Percentiles rank a stretch among this genome's conserved stretches.
Conservation (phyloP, 2,113 vertebrate genomes). For the Perognathus longimembris region DNA sequence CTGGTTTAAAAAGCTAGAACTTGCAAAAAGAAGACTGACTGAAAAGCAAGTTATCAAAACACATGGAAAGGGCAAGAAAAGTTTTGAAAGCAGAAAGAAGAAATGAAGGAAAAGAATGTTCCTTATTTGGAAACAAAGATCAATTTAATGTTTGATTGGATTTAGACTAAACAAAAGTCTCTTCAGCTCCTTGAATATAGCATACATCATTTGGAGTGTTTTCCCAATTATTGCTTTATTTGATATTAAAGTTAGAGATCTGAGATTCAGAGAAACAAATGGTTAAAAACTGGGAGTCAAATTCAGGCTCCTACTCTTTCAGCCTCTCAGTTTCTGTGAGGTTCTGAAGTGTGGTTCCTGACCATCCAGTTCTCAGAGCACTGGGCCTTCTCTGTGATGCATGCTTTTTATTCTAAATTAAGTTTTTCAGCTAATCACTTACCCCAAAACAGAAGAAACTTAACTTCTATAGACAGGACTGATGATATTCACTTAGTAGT, state of each 20-base stretch:
- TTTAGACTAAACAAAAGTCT: neutral
- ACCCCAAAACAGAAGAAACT: constrained; percentile 9
- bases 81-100: neutral
- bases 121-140: neutral
- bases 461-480: constrained; percentile 10
- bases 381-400: too few relatives aligned
- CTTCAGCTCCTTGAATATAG: neutral
- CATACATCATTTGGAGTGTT: neutral
- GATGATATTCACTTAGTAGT: neutral
- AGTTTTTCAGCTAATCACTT: neutral
- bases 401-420: neutral
- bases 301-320: neutral
- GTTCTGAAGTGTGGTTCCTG: too few relatives aligned
- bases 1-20: constrained; percentile 4
- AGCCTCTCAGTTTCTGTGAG: neutral
- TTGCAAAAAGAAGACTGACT: neutral
- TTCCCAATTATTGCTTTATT: neutral
- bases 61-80: neutral
- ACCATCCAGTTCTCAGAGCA: too few relatives aligned
- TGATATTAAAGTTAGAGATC: neutral
- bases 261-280: neutral
- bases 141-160: neutral
- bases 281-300: neutral
- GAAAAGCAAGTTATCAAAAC: neutral
- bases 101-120: neutral